These are phyloP conservation scores for Ylistrum balloti DNA, from an alignment of 1,140 invertebrate species.

Conservation along the genomic window DNA sequence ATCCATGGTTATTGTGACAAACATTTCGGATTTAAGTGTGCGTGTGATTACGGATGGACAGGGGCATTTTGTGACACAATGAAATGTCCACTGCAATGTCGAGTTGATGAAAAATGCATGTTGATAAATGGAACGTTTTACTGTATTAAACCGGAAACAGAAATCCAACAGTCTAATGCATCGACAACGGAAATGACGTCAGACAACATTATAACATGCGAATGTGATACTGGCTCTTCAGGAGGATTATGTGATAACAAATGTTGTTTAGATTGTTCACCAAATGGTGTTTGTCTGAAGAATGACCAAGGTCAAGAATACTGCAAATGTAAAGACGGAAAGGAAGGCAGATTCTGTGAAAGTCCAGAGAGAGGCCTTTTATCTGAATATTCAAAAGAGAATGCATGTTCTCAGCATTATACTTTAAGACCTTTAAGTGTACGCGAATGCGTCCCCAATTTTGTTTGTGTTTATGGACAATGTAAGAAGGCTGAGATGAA, in stretches of 20 bases:
- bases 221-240: not conserved
- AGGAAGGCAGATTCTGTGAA: not conserved
- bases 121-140: not conserved
- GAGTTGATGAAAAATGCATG: not conserved
- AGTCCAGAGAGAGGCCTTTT: not conserved
- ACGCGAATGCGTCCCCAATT: not conserved
- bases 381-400: not conserved
- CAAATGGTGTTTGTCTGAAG: not conserved
- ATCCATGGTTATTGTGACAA: constrained; percentile 48
- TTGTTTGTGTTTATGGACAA: not conserved
- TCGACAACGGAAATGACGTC: not conserved
- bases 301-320: not conserved
- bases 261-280: not conserved
- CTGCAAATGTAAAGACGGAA: not conserved
- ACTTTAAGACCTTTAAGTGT: not conserved
- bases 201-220: not conserved
- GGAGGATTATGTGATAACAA: not conserved
- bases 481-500: not conserved
- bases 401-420: not conserved
- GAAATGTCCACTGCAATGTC: constrained; percentile 27
- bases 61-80: constrained; percentile 44
- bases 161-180: not conserved
- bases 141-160: not conserved
- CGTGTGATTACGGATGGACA: constrained; percentile 46
- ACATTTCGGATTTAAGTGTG: constrained; percentile 19